Evolutionary conservation across 30 jellyfish, hydroid and myxozoan species (phyloP), one percentile per base, ranked within the genome.

Genomic region (Rhopilema esculentum): DNA sequence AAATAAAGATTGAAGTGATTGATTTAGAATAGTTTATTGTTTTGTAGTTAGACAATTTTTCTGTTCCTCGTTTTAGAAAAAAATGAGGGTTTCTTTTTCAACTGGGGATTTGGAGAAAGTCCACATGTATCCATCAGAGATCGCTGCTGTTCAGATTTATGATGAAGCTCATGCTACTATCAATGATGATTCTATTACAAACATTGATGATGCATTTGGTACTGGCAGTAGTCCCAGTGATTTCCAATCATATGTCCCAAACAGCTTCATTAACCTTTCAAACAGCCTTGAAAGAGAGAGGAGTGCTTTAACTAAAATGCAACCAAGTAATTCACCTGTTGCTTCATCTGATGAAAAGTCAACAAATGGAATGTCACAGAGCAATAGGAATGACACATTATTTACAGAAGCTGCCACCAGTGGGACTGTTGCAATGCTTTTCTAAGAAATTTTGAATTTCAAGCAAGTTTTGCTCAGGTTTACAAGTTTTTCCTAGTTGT

Each of bases 61-160:
- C 57, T 21, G 50, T 52, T 62, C 53, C 27, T 1, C n/a, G 6
- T 27, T 62, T 8, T 28, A 79, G 89, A 79, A 65, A 79, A 65
- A 28, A 31, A 6, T 23, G 52, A 30, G 81, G 6, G 89, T 79
- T 4, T 84, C 93, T 19, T 84, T 84, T 51, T 23, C 76, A 24
- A 21, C 81, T 17, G 87, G 33, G 12, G 93, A 72, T 25, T 48
- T 73, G 40, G 87, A n/a, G n/a, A 52, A 76, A 50, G 82, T 84
- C 51, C 93, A 84, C 81, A 22, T 51, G 81, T 84, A 84, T 40
- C 93, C 93, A 0, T 84, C 93, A 15, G 93, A 84, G 66, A 15
- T 69, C 0, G 93, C 93, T 19, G 93, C 93, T 70, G 75, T 72
- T 48, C 87, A 71, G 66, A 72, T 84, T 24, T 84, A 26, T 32